phyloP scores from a whole-genome alignment of 35 echinoderm and acorn worm genomes.

The Eucidaris tribuloides region DNA sequence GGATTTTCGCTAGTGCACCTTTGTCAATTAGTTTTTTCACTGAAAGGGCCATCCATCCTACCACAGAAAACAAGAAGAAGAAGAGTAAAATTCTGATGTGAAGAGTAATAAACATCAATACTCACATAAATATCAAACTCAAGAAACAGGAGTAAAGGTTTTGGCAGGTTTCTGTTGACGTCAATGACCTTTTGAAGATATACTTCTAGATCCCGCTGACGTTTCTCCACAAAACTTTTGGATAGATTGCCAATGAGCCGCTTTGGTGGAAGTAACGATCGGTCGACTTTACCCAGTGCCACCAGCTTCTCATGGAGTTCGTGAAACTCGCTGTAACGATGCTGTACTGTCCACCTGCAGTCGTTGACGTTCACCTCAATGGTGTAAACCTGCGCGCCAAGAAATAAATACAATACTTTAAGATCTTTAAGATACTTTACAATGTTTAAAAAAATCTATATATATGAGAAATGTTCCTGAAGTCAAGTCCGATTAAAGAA shows the following conservation, averaged over 20 bases:
- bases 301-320: constrained; percentile 86
- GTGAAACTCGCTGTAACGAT: constrained; percentile 93
- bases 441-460: too few relatives aligned
- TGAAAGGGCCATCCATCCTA: too few relatives aligned
- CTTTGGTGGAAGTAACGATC: constrained; percentile 75
- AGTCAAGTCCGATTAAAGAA: too few relatives aligned
- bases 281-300: constrained; percentile 38
- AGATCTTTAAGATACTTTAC: too few relatives aligned
- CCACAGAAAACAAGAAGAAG: too few relatives aligned
- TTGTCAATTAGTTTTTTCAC: too few relatives aligned
- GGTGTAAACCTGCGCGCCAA: constrained; percentile 84
- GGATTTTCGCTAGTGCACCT: too few relatives aligned
- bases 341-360: constrained; percentile 86
- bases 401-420: too few relatives aligned
- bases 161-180: constrained; percentile 44
- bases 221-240: constrained; percentile 90
- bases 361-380: constrained; percentile 72
- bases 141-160: constrained; percentile 68
- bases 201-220: constrained; percentile 62
- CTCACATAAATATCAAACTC: constrained; percentile 99
- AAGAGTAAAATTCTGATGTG: too few relatives aligned
- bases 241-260: constrained; percentile 82
- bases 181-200: constrained; percentile 81
- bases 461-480: too few relatives aligned
- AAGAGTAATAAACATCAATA: too few relatives aligned